These are phyloP conservation scores for Sarcophaga bullata DNA, from an alignment of 1,140 invertebrate species.

Conservation along the genomic window DNA sequence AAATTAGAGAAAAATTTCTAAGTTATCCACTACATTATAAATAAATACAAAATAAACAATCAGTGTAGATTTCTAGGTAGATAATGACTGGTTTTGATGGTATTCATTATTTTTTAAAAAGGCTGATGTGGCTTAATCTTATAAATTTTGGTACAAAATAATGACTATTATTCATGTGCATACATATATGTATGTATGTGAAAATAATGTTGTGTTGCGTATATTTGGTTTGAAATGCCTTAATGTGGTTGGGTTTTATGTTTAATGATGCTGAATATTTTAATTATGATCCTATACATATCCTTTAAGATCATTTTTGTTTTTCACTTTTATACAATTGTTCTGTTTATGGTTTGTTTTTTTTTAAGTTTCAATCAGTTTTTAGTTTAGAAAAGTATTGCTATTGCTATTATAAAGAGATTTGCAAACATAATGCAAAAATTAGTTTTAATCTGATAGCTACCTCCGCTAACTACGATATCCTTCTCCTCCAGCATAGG, in stretches of 20 bases:
- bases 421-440: slow-evolving; percentile 64
- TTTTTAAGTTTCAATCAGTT: slow-evolving; percentile 45
- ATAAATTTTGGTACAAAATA: neutral
- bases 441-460: slow-evolving; percentile 61
- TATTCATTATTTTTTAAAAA: slow-evolving; percentile 1
- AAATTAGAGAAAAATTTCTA: too few relatives aligned
- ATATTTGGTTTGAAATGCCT: neutral
- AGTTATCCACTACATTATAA: too few relatives aligned
- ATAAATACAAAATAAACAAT: too few relatives aligned
- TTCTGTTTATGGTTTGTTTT: slow-evolving; percentile 34
- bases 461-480: slow-evolving; percentile 73
- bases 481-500: slow-evolving; percentile 86
- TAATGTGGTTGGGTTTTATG: neutral
- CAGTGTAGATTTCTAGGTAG: too few relatives aligned
- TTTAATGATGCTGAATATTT: neutral
- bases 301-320: slow-evolving; percentile 49
- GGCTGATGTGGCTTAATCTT: slow-evolving; percentile 28
- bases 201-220: slow-evolving; percentile 14
- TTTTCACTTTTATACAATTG: slow-evolving; percentile 45
- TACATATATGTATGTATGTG: neutral
- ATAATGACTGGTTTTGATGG: too few relatives aligned
- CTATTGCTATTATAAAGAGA: slow-evolving; percentile 65
- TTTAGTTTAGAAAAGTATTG: slow-evolving; percentile 62
- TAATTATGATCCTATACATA: slow-evolving; percentile 36
- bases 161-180: neutral